Evolutionary conservation across 37 sponge, comb jelly and placozoan species (phyloP).

Genomic region (Chondrosia reniformis): DNA sequence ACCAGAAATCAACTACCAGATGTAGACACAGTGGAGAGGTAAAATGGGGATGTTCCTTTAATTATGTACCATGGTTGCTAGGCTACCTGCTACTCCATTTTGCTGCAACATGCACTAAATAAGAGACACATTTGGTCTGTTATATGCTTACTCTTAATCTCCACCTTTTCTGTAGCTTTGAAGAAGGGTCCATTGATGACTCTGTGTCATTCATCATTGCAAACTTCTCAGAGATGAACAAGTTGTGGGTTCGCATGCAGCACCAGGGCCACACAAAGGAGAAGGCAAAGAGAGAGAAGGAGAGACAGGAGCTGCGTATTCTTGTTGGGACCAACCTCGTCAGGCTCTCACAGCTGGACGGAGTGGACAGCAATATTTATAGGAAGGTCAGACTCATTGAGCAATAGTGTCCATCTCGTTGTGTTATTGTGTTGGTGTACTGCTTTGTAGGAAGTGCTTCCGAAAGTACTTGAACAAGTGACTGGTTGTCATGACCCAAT

Average conservation of each 20-base stretch:
- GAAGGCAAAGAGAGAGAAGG: conserved; percentile 92
- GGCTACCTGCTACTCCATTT: too few species aligned
- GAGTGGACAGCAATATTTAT: conserved; percentile 68
- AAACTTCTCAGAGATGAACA: conserved; percentile 99
- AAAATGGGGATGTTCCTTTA: too few species aligned
- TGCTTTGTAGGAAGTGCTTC: conserved; percentile 70
- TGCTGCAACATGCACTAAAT: too few species aligned
- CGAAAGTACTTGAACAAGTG: conserved; percentile 92
- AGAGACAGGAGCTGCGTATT: conserved; percentile 91
- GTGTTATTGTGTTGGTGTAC: too few species aligned
- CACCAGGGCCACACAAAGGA: conserved; percentile 99
- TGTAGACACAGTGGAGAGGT: conserved; percentile 26
- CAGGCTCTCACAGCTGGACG: conserved; percentile 87
- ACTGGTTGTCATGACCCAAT: conserved; percentile 93
- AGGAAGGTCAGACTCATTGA: conserved; percentile 72
- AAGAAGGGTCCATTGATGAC: conserved; percentile 84
- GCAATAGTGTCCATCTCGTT: too few species aligned
- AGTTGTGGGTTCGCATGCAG: conserved; percentile 99
- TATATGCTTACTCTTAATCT: too few species aligned
- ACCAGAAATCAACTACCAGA: conserved; percentile 91
- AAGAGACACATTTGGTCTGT: too few species aligned
- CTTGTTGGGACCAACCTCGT: conserved; percentile 98
- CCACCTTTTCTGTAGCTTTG: conserved; percentile 16
- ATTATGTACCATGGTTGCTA: too few species aligned
- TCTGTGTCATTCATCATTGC: conserved; percentile 89